Evolutionary conservation across 2,888 invertebrate genomes (phyloP), one percentile per base, ranked within the genome.

Genomic region (Bruchidius siliquastri): DNA sequence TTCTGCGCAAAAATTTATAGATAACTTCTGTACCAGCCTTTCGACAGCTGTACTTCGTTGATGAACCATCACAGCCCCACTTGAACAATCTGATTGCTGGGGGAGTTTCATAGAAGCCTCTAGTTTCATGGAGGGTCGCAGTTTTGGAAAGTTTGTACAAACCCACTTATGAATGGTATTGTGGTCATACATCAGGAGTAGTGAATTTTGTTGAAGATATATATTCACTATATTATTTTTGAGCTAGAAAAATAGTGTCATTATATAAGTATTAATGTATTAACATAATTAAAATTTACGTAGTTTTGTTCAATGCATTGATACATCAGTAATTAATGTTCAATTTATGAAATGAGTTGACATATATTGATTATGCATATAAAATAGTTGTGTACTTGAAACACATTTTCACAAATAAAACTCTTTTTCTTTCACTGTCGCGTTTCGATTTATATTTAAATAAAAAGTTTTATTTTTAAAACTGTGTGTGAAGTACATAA

Each of bases 181-280:
- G 79, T 92, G 91, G 82, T 91, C 90, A 80, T 94, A 95, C 22
- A 89, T 90, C 4, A 93, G 84, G 77, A 91, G 90, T 77, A 95
- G 87, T 71, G 90, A 92, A 84, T 93, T 92, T 68, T 95, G 87
- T 82, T 91, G 91, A 18, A 92, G 86, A 82, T 91, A 92, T 70
- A 92, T 83, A 79, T 93, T 92, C 0, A 93, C 84, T 10, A 91
- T 88, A 71, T 90, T 90, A 80, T 91, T 90, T 82, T 91, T 89
- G 67, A 90, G 79, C 90, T 90, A 83, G 74, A 84, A 85, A 71
- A 74, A 76, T 75, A 79, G 72, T 13, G 1, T 49, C 6, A 49
- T 49, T 49, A 13, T 1, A 49, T 8, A 49, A 49, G 26, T 8
- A 68, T 68, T 20, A 69, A 22, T 20, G 20, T 20, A 69, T 20